These are phyloP conservation scores for Brenthis hecate DNA, from an alignment of 2,888 invertebrate species.

Conservation along the genomic window DNA sequence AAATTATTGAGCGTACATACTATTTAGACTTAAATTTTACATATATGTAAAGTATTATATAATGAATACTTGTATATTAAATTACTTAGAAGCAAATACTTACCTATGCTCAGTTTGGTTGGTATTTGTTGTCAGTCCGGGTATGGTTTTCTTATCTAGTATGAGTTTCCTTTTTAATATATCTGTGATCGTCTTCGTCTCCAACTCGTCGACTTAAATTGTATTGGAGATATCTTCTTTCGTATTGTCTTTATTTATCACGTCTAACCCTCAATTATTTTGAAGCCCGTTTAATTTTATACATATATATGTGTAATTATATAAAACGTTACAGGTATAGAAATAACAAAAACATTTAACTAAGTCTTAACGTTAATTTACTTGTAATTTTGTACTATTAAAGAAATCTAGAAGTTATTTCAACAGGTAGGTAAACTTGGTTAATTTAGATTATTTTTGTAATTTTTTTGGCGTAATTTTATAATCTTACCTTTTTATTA, in stretches of 20 bases:
- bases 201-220: constrained; percentile 36
- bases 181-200: constrained; percentile 26
- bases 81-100: constrained; percentile 12
- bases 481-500: constrained; percentile 75
- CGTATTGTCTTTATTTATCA: constrained; percentile 63
- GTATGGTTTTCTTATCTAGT: constrained; percentile 23
- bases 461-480: constrained; percentile 67
- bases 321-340: constrained; percentile 79
- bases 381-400: constrained; percentile 81
- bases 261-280: constrained; percentile 60
- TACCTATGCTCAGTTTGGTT: constrained; percentile 29
- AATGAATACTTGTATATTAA: neutral
- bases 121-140: constrained; percentile 28
- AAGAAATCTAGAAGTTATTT: constrained; percentile 78
- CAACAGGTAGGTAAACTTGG: constrained; percentile 77
- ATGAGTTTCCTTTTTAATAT: constrained; percentile 20
- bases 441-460: constrained; percentile 73
- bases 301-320: constrained; percentile 62
- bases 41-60: constrained; percentile 2
- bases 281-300: constrained; percentile 73
- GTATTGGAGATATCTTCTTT: constrained; percentile 42
- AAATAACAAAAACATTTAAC: constrained; percentile 76
- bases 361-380: constrained; percentile 80
- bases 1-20: constrained; percentile 18
- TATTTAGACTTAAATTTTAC: constrained; percentile 3